Percentiles rank a stretch among this genome's conserved stretches.
Evolutionary conservation across 1,140 invertebrate species (phyloP).

Genomic region (Dendroctonus ponderosae): DNA sequence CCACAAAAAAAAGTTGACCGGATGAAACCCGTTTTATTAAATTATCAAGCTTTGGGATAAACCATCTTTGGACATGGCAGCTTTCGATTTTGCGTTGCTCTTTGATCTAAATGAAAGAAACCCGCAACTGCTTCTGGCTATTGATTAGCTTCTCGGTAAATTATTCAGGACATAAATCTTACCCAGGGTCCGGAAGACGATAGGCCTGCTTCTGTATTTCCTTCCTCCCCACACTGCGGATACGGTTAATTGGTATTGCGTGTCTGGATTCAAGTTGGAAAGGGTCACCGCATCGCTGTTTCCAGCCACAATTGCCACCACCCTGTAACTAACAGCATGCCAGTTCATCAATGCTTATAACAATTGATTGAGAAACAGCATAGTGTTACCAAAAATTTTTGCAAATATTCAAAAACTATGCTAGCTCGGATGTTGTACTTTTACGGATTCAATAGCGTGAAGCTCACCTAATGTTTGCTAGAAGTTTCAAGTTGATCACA

Average conservation of each 20-base stretch:
- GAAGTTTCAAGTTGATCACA: no score
- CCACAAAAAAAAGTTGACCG: no score
- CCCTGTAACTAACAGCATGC: constrained; percentile 77
- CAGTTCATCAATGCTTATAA: constrained; percentile 35
- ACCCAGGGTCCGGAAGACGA: constrained; percentile 85
- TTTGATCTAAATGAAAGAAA: no score
- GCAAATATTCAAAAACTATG: not conserved
- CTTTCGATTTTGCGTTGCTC: no score
- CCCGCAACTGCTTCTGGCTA: no score
- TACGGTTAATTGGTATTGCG: constrained; percentile 81
- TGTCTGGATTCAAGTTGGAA: constrained; percentile 75
- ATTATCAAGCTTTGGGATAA: no score
- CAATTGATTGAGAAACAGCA: no score
- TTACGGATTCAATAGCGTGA: no score
- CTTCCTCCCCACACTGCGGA: constrained; percentile 75
- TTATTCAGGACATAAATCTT: constrained; percentile 45
- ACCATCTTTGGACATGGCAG: no score
- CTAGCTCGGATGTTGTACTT: not conserved
- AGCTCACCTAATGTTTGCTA: no score
- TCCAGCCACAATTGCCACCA: constrained; percentile 80
- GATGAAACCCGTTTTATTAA: no score
- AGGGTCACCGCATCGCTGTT: constrained; percentile 81
- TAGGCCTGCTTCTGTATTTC: constrained; percentile 75
- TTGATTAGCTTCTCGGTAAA: no score
- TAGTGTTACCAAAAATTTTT: not conserved